A percentile compares a stretch with the other conserved stretches of the same genome.
These are phyloP conservation scores for Pangasianodon gigas DNA, from an alignment of 2,113 vertebrate genomes.

Conservation along the genomic window DNA sequence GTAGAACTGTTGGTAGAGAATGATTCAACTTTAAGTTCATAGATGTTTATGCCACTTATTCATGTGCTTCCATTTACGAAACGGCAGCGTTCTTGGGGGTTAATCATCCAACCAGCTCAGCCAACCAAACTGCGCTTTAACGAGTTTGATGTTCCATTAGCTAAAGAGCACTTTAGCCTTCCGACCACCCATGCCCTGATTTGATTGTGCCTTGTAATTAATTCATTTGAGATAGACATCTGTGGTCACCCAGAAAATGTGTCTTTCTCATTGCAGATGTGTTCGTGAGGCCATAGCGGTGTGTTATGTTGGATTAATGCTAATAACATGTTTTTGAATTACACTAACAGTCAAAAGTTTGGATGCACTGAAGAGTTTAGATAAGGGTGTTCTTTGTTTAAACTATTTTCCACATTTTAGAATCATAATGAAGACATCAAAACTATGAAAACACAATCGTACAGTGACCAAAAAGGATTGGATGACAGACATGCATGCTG, in stretches of 20 bases:
- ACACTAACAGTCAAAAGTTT: not conserved
- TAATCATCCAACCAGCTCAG: constrained; percentile 36
- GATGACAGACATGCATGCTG: not conserved
- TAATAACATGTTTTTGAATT: not conserved
- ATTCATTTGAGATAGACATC: constrained; percentile 34
- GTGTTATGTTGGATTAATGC: not conserved
- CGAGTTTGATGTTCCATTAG: constrained; percentile 52
- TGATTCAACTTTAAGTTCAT: not conserved
- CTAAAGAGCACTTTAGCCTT: constrained; percentile 40
- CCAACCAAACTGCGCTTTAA: constrained; percentile 42
- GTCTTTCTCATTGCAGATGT: constrained; percentile 11
- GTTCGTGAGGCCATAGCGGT: not conserved
- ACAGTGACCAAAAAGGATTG: not conserved
- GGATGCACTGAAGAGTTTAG: no score
- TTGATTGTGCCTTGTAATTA: constrained; percentile 40
- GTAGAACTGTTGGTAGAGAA: constrained; percentile 1
- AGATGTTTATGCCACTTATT: constrained; percentile 10
- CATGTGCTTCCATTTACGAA: constrained; percentile 32
- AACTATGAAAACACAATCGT: not conserved
- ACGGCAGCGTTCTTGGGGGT: constrained; percentile 17
- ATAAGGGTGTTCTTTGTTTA: not conserved
- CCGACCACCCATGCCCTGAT: constrained; percentile 24
- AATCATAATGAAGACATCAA: not conserved
- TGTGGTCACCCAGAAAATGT: constrained; percentile 45
- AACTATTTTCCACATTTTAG: not conserved